Percentiles rank a stretch among this genome's conserved stretches.
phyloP scores from a whole-genome alignment of 2,113 vertebrate genomes.

The Ciconia stormi region DNA sequence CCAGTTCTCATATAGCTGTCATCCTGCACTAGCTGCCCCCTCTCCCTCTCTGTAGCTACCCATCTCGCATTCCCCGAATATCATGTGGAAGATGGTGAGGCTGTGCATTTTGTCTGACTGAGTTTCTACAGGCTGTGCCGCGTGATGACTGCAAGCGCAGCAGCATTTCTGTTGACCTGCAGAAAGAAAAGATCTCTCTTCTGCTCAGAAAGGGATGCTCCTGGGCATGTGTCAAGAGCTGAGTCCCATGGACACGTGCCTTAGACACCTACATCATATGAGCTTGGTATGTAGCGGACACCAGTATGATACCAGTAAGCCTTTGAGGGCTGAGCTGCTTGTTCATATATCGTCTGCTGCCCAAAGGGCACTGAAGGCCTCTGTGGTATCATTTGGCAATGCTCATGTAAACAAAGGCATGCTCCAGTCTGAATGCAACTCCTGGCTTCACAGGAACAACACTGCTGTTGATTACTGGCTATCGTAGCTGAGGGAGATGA shows the following conservation, averaged over 20 bases:
- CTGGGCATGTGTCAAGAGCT: neutral
- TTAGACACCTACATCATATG: fast-evolving
- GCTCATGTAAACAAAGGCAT: neutral
- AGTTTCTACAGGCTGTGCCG: neutral
- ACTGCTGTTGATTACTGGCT: neutral
- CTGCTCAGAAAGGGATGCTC: neutral
- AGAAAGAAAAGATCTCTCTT: neutral
- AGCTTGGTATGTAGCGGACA: neutral
- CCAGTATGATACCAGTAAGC: neutral
- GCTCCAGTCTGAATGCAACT: neutral
- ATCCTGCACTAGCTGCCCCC: neutral
- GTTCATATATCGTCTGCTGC: neutral
- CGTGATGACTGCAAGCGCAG: neutral
- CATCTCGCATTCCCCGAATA: fast-evolving
- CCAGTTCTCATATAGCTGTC: neutral
- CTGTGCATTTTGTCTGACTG: neutral
- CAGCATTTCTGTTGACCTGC: neutral
- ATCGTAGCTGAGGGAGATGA: neutral
- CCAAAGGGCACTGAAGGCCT: neutral
- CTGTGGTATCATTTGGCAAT: neutral
- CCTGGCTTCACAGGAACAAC: neutral
- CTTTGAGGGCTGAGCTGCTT: neutral
- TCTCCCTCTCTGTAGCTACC: neutral
- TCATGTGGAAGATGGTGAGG: neutral
- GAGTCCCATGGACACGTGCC: neutral